phyloP scores from a whole-genome alignment of 2,888 invertebrate genomes.

The Melinopterus prodromus region DNA sequence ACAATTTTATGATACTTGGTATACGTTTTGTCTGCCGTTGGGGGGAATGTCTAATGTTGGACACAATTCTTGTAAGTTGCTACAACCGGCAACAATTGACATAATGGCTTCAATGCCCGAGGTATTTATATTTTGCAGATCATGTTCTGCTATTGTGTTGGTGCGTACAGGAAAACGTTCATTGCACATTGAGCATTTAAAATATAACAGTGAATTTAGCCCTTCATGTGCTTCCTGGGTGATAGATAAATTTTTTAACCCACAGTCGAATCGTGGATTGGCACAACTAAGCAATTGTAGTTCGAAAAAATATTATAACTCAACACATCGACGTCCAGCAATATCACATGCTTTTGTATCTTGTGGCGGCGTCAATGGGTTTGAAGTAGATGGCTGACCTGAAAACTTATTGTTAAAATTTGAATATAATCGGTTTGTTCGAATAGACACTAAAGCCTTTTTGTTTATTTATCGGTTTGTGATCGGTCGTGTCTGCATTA shows the following conservation, averaged over 20 bases:
- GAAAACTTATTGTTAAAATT: background rate
- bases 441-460: no score
- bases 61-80: conserved; percentile 7
- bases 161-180: background rate
- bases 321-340: background rate
- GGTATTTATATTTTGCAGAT: background rate
- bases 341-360: background rate
- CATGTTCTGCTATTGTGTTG: background rate
- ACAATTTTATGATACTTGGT: background rate
- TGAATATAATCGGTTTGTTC: background rate
- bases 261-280: background rate
- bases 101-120: background rate
- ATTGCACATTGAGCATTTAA: background rate
- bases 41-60: background rate
- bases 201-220: background rate
- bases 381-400: background rate
- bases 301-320: background rate
- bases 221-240: background rate
- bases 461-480: no score
- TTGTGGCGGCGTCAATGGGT: background rate
- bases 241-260: background rate
- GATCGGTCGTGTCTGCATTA: no score
- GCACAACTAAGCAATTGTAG: background rate
- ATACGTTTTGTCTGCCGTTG: background rate
- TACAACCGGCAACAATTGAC: background rate